Percentiles rank a stretch among this genome's conserved stretches.
phyloP scores from a whole-genome alignment of 2,113 vertebrate species.

The Platycercus adscitus region DNA sequence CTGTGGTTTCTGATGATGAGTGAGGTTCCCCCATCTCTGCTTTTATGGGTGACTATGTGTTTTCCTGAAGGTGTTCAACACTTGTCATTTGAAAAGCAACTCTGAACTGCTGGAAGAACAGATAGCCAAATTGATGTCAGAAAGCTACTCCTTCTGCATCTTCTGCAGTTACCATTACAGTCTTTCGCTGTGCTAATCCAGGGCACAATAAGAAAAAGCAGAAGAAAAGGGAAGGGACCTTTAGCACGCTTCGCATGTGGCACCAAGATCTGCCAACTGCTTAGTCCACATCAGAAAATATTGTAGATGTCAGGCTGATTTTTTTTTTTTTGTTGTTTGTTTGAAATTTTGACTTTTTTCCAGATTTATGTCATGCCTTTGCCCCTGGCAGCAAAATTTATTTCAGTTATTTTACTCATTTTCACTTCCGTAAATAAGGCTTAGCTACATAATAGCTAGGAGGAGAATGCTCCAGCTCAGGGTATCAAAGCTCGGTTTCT shows the following conservation, averaged over 20 bases:
- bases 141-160: background rate
- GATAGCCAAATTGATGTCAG: background rate
- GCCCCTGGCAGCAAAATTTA: background rate
- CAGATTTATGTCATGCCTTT: background rate
- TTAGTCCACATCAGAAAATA: background rate
- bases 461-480: background rate
- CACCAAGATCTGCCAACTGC: background rate
- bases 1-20: background rate
- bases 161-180: background rate
- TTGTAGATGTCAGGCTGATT: background rate
- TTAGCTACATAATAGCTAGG: background rate
- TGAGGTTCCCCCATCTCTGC: background rate
- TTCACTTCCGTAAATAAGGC: background rate
- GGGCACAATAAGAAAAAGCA: background rate
- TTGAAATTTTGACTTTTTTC: background rate
- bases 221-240: background rate
- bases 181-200: background rate
- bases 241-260: rapidly evolving
- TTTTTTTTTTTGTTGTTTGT: background rate
- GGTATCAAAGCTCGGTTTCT: background rate
- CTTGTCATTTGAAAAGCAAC: background rate
- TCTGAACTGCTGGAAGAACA: background rate
- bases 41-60: background rate
- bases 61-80: background rate
- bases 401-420: background rate